Conservation (phyloP, 1,140 invertebrate genomes). For the fruit fly (Drosophila melanogaster) region DNA sequence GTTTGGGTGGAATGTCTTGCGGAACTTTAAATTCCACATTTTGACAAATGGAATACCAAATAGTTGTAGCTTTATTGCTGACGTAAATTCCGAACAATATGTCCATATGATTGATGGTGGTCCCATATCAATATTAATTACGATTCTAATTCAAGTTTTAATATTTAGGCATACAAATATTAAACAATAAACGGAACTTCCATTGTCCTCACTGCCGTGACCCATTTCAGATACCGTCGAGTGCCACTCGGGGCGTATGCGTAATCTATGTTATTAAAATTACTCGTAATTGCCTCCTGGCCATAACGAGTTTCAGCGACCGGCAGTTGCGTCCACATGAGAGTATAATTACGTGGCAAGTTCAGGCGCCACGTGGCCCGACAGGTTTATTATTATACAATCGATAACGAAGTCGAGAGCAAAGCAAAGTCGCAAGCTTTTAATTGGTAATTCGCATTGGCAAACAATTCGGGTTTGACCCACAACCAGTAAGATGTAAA, state of each 20-base stretch:
- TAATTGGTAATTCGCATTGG: slow-evolving; percentile 60
- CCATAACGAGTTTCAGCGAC: slow-evolving; percentile 14
- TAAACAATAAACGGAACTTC: too few relatives aligned
- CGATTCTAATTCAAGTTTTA: not conserved
- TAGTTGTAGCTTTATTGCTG: not conserved
- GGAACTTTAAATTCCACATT: not conserved
- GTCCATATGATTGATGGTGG: not conserved
- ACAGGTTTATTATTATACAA: slow-evolving; percentile 67
- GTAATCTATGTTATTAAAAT: slow-evolving; percentile 60
- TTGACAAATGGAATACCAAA: not conserved
- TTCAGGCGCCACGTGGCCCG: slow-evolving; percentile 50
- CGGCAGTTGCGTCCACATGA: slow-evolving; percentile 10
- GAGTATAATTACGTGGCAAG: slow-evolving; percentile 57
- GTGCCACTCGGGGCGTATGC: slow-evolving; percentile 53
- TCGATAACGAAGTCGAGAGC: slow-evolving; percentile 51
- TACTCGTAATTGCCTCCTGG: slow-evolving; percentile 47
- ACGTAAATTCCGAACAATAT: not conserved
- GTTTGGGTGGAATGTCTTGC: not conserved
- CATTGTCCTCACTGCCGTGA: not conserved
- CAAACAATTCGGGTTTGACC: slow-evolving; percentile 43
- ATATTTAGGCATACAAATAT: slow-evolving; percentile 4
- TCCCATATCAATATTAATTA: not conserved
- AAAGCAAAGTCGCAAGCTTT: slow-evolving; percentile 51
- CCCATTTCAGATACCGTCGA: slow-evolving; percentile 15
- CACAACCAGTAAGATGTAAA: slow-evolving; percentile 7